These are phyloP conservation scores for Clunio marinus DNA, from an alignment of 2,888 invertebrate genomes.

Conservation along the genomic window DNA sequence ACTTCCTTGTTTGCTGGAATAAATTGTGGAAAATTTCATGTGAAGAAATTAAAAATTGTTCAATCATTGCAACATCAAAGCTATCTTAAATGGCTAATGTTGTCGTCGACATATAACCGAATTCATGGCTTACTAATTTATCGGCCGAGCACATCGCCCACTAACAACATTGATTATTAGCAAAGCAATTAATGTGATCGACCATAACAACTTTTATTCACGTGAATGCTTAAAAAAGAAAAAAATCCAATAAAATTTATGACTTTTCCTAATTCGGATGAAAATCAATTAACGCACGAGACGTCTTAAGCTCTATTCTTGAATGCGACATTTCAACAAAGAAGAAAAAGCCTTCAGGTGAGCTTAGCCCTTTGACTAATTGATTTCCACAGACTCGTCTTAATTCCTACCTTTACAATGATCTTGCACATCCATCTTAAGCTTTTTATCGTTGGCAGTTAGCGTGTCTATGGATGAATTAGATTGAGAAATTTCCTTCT, in stretches of 20 bases:
- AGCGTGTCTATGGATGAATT: slow-evolving; percentile 1
- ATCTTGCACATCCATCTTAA: not conserved
- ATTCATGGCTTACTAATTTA: too few species aligned
- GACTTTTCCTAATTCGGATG: not conserved
- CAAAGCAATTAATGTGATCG: too few species aligned
- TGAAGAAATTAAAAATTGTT: too few species aligned
- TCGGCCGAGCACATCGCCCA: too few species aligned
- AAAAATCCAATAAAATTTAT: slow-evolving; percentile 1
- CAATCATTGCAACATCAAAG: too few species aligned
- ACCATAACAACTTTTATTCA: too few species aligned
- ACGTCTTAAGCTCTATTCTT: too few species aligned
- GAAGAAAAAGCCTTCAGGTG: slow-evolving; percentile 4
- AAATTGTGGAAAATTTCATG: too few species aligned
- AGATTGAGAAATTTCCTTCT: not conserved
- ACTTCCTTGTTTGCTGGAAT: too few species aligned
- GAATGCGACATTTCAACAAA: not conserved
- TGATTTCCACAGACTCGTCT: not conserved
- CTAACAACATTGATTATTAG: too few species aligned
- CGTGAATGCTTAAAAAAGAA: not conserved
- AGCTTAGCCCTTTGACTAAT: slow-evolving; percentile 18
- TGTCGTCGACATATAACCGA: too few species aligned
- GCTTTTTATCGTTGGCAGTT: not conserved
- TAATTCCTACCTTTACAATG: not conserved
- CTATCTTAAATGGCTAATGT: too few species aligned
- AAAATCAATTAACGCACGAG: not conserved